Base-by-base conservation (phyloP, 2,888 invertebrate genomes). In the Lathronympha strigana region DNA sequence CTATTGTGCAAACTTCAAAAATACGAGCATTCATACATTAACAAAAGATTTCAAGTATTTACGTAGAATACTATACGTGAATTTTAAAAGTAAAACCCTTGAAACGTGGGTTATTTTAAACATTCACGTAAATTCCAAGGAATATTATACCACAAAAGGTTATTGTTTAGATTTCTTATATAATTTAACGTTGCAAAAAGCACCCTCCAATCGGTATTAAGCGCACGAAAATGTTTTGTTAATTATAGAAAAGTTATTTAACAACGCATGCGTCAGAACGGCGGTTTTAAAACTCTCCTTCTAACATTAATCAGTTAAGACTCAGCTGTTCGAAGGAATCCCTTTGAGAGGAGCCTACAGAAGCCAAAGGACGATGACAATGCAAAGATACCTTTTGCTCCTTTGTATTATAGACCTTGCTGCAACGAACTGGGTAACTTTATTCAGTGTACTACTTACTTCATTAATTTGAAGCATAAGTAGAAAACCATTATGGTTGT, bases 251-350 rank as follows among this genome's bases (percentile, higher is more conserved):
- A 67, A 69, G 70, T 68, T 71, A 68, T 71, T 76, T 72, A 69
- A 68, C 64, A 69, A 73, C 71, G 69, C 76, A 79, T 82, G 77
- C 74, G 77, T 78, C 76, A 76, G 72, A 70, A 73, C 72, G 71
- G 76, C 69, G 75, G 72, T 76, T 78, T 75, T 75, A 68, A 74
- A 80, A 81, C 72, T 81, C 79, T 69, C 70, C 76, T 75, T 67
- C 55, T 28, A 54, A 57, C 82, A 83, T 85, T 83, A 83, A 85
- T 88, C 81, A 84, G 78, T 72, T 77, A 72, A 79, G 81, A 72
- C 84, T 81, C 86, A 86, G 86, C 83, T 87, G 89, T 80, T 84
- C n/a, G 78, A 80, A 80, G 79, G 78, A 75, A 83, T 79, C 79
- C 73, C 74, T 73, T 68, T 57, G 73, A 71, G 74, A 61, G 69